Percentiles rank a stretch among this genome's conserved stretches.
Evolutionary conservation across 1,140 invertebrate genomes (phyloP).

Genomic region (Holcopasites calliopsidis): DNA sequence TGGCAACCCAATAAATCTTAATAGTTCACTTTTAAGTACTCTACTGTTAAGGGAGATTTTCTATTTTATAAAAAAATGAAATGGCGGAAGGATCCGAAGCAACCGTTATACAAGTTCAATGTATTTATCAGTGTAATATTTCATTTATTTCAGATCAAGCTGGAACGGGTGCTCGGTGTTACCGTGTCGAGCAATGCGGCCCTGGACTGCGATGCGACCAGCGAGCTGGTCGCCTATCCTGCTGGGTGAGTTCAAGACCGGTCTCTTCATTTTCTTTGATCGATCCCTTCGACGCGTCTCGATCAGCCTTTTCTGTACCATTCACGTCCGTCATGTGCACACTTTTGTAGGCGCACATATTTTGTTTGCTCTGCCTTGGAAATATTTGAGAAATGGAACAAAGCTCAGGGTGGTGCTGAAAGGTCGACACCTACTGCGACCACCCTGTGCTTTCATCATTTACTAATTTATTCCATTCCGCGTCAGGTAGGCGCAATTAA

Average conservation of each 20-base stretch:
- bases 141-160: constrained; percentile 90
- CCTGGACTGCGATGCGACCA: constrained; percentile 91
- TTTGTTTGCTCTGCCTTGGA: background rate
- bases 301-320: background rate
- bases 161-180: constrained; percentile 95
- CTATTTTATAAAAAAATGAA: too few species aligned
- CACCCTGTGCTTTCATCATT: too few species aligned
- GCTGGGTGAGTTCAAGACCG: constrained; percentile 90
- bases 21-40: too few species aligned
- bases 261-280: constrained; percentile 11
- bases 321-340: background rate
- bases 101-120: too few species aligned
- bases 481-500: too few species aligned
- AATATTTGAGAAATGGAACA: too few species aligned
- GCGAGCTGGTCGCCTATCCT: constrained; percentile 94
- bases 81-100: too few species aligned
- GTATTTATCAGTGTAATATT: too few species aligned
- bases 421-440: too few species aligned
- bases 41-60: too few species aligned
- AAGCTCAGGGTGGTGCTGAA: background rate
- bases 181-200: constrained; percentile 95
- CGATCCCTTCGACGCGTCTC: constrained; percentile 8
- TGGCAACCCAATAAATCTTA: too few species aligned
- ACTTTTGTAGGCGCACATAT: background rate
- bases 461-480: too few species aligned